Base-by-base conservation (phyloP, 37 sponge, comb jelly and placozoan genomes). In the Eunapius fragilis region DNA sequence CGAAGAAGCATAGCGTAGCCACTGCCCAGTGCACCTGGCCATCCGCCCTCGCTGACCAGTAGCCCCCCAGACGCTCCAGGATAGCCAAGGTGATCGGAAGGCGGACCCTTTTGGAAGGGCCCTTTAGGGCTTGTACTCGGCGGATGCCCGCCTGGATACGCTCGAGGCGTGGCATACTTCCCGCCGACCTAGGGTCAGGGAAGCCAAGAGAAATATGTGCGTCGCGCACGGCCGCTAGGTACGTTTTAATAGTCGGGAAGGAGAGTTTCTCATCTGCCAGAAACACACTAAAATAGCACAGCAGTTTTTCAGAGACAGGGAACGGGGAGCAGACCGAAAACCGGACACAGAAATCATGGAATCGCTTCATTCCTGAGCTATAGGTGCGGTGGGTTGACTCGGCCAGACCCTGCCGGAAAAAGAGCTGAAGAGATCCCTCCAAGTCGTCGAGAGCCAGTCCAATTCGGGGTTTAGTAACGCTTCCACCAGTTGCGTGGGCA, bases 391-490 rank as follows among this genome's bases (percentile, higher is more conserved):
- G 70, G 33, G 93, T 92, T 47, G 89, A 88, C 30, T 79, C 71
- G 30, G 91, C 91, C 68, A 91, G n/a, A 11, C 76, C 88, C 19
- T 80, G 24, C 23, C 25, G 25, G 81, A 35, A 80, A 67, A 47
- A 87, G 72, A 37, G 22, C 27, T 82, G 72, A 89, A 85, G 76
- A 35, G 72, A 37, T 68, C 36, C 37, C 31, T 87, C 92, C 88
- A 91, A 33, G 10, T 68, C 75, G 32, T 23, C n/a, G 89, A 89
- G 0, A 82, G 32, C 90, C 93, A 93, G 81, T 89, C 87, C 27
- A 76, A 70, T 25, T 86, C 67, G 37, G 78, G 80, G 25, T 78
- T 22, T 22, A 87, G 73, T 36, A 87, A 67, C 49, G 27, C 36
- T 37, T 82, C 38, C 37, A 89, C 31, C 24, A 89, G 84, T 17